Evolutionary conservation across 2,888 invertebrate genomes (phyloP), one percentile per base, ranked within the genome.

Genomic region (Lydus trimaculatus): DNA sequence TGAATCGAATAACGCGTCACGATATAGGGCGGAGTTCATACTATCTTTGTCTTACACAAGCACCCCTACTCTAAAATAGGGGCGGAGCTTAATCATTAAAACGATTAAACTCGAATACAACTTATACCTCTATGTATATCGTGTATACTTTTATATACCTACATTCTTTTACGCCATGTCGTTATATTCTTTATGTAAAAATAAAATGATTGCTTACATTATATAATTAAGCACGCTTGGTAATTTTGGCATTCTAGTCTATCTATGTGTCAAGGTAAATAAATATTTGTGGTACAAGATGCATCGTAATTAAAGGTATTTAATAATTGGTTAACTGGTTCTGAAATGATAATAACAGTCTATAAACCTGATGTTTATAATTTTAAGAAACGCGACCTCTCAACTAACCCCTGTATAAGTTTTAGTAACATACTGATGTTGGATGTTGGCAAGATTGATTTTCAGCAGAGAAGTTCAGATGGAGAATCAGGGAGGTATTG

Each of bases 41-140:
- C 73, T 67, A 70, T 70, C 74, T 73, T 73, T 71, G 76, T 73
- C 72, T 67, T 56, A 43, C 61, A 63, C 59, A 70, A 65, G 7
- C 20, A 20, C 3, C 48, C 48, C 20, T 52, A 8, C 23, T 23
- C 23, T 52, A 3, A 52, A 20, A 20, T 52, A 52, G 48, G 23
- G 76, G 76, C 73, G 78, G 76, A 72, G 78, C 48, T 73, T 71
- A 69, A 67, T 69, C 48, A 66, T 65, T 64, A 75, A 72, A 75
- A 74, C 70, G 73, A 75, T 70, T 73, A 65, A 60, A 66, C 65
- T 62, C 58, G 43, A 64, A 61, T 59, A 61, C 31, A 52, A 52
- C 23, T 23, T 52, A 20, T 52, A 52, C 11, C 11, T 43, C 7
- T 39, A n/a, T n/a, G n/a, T n/a, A n/a, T n/a, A 33, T 1, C 33